Evolutionary conservation across 2,888 invertebrate genomes (phyloP).

Genomic region (Eucera pruinosa): DNA sequence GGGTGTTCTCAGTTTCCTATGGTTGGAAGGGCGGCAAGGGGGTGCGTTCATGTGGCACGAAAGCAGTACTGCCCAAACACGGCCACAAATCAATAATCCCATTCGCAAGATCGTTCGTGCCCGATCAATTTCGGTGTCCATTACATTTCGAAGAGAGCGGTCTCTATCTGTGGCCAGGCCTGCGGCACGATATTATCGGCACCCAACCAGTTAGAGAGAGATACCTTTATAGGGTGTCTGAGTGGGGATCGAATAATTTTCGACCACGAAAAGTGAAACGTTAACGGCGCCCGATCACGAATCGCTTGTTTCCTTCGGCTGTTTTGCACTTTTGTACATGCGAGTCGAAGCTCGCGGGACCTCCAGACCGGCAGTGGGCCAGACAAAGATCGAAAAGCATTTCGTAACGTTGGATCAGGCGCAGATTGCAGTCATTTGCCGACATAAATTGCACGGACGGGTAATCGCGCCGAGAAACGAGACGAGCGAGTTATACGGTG

Average conservation of each 20-base stretch:
- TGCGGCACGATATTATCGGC: conserved; percentile 67
- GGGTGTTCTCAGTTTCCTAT: too few species aligned
- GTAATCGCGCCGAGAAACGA: conserved; percentile 69
- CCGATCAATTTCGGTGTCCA: conserved; percentile 69
- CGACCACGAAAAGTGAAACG: conserved; percentile 75
- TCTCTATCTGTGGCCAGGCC: conserved; percentile 61
- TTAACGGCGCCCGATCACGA: conserved; percentile 73
- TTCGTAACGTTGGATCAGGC: conserved; percentile 71
- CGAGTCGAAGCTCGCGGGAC: conserved; percentile 55
- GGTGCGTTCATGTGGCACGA: too few species aligned
- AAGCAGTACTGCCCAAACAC: conserved; percentile 30
- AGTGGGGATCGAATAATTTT: conserved; percentile 65
- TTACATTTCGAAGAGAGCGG: conserved; percentile 62
- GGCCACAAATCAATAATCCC: conserved; percentile 67
- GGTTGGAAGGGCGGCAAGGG: too few species aligned
- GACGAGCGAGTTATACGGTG: conserved; percentile 50
- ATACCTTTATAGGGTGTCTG: background rate
- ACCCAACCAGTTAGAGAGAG: background rate
- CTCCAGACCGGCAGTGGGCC: conserved; percentile 13
- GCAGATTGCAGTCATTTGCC: conserved; percentile 74
- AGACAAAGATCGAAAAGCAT: conserved; percentile 40
- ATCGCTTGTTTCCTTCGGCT: conserved; percentile 71
- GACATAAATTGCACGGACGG: conserved; percentile 70
- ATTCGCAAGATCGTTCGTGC: conserved; percentile 66
- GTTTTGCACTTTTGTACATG: conserved; percentile 74